Evolutionary conservation across 2,113 vertebrate genomes (phyloP).

Genomic region (Coreoperca whiteheadi): DNA sequence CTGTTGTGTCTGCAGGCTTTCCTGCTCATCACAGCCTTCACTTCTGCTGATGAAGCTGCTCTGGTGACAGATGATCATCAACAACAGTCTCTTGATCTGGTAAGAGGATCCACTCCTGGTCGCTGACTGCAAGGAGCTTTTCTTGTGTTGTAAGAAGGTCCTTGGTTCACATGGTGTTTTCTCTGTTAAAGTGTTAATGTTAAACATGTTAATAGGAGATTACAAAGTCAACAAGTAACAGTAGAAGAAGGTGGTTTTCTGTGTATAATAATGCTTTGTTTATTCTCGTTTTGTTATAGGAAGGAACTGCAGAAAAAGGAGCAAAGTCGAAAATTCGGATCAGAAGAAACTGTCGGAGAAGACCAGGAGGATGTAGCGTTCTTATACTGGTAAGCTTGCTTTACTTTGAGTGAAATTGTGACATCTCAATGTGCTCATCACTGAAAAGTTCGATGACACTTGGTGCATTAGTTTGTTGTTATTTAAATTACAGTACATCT

Average conservation of each 20-base stretch:
- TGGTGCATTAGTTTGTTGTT: background rate
- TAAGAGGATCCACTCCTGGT: background rate
- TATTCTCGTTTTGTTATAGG: background rate
- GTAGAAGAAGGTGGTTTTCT: background rate
- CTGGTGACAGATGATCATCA: background rate
- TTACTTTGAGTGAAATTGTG: background rate
- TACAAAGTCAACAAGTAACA: background rate
- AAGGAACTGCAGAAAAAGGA: background rate
- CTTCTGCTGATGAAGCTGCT: conserved; percentile 13
- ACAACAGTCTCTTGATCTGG: background rate
- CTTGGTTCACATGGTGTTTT: background rate
- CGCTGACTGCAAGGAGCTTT: background rate
- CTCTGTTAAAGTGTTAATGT: background rate
- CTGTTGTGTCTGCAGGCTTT: conserved; percentile 60
- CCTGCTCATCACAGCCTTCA: conserved; percentile 55
- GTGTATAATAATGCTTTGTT: background rate
- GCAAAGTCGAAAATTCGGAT: fast-evolving
- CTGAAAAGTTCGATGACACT: background rate
- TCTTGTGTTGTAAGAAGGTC: background rate
- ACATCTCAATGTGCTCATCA: background rate
- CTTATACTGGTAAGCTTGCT: background rate
- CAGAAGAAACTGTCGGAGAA: background rate
- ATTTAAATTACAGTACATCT: background rate
- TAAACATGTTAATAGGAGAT: background rate
- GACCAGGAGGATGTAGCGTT: background rate